Percentiles rank a stretch among this genome's conserved stretches.
These are phyloP conservation scores for Amblyraja radiata DNA, from an alignment of 2,797 vertebrate species.

Conservation along the genomic window DNA sequence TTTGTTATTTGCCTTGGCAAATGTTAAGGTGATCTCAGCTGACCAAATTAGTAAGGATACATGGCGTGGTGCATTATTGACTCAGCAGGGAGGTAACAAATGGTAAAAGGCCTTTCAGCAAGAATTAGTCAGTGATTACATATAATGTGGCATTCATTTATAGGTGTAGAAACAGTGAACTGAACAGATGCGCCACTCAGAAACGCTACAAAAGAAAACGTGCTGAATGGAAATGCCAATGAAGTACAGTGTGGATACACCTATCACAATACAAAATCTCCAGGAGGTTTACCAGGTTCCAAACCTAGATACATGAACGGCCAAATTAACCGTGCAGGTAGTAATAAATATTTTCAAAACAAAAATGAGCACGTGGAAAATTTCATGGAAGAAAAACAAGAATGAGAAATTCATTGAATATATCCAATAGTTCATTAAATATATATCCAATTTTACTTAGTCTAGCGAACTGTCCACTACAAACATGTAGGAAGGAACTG, in stretches of 20 bases:
- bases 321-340: neutral
- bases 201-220: neutral
- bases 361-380: neutral
- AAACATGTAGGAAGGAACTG: too few relatives aligned
- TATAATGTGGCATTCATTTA: neutral
- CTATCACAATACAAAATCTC: neutral
- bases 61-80: neutral
- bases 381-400: neutral
- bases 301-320: neutral
- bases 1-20: neutral
- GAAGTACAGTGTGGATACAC: neutral
- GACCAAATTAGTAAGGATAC: neutral
- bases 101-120: neutral
- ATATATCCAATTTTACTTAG: neutral
- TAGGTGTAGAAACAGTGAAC: neutral
- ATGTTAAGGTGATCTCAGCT: neutral
- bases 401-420: neutral
- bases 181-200: neutral
- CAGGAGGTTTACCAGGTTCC: neutral
- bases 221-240: neutral
- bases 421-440: neutral
- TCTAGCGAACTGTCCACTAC: too few relatives aligned
- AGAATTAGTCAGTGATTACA: neutral
- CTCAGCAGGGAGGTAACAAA: neutral
- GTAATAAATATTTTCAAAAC: neutral